Percentiles rank a stretch among this genome's conserved stretches.
These are phyloP conservation scores for Polydrusus pterygomalis DNA, from an alignment of 2,888 invertebrate genomes.

Conservation along the genomic window DNA sequence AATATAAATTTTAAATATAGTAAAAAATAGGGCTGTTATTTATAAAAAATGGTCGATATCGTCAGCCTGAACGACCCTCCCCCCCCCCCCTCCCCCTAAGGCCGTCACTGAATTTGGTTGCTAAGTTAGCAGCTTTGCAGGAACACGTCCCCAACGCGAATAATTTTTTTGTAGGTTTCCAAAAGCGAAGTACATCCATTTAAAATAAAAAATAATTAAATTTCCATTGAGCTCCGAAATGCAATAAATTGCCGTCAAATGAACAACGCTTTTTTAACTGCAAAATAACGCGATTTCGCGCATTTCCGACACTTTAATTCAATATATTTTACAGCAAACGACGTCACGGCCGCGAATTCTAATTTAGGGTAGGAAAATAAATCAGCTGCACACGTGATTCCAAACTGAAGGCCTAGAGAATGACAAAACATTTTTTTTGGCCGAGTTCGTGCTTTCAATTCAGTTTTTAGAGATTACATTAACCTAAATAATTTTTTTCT, in stretches of 20 bases:
- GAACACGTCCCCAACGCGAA: neutral
- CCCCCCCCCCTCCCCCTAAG: too few species aligned
- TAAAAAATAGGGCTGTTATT: too few species aligned
- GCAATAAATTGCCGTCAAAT: constrained; percentile 42
- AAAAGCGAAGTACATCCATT: constrained; percentile 7
- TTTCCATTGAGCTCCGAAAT: constrained; percentile 7
- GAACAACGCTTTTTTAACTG: constrained; percentile 27
- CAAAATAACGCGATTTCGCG: constrained; percentile 41
- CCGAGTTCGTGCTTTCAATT: constrained; percentile 4
- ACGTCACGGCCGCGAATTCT: constrained; percentile 33
- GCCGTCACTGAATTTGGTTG: too few species aligned
- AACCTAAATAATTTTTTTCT: neutral
- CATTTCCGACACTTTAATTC: constrained; percentile 44
- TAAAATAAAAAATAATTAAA: constrained; percentile 25
- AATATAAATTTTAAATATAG: too few species aligned
- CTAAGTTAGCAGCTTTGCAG: too few species aligned
- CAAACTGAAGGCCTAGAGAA: constrained; percentile 14
- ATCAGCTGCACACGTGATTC: constrained; percentile 43
- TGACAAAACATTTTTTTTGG: constrained; percentile 22
- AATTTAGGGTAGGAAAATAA: constrained; percentile 41
- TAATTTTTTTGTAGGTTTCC: neutral
- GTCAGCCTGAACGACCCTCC: too few species aligned
- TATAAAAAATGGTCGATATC: too few species aligned
- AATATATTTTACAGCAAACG: constrained; percentile 41
- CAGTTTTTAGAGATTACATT: constrained; percentile 1